phyloP scores from a whole-genome alignment of 2,113 vertebrate genomes.

The Bathybates hornii region DNA sequence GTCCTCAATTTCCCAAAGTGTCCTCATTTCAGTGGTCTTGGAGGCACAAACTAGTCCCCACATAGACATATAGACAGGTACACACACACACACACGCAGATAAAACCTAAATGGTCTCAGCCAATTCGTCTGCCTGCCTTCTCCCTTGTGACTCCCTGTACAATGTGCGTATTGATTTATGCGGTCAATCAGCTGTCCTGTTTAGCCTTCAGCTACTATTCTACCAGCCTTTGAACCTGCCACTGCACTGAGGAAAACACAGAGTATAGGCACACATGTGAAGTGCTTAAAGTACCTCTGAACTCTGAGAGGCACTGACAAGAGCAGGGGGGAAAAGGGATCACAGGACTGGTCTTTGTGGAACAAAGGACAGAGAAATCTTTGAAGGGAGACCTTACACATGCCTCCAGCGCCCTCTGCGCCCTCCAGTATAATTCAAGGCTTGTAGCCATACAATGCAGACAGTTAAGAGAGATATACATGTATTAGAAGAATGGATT shows the following conservation, averaged over 20 bases:
- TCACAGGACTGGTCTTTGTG: background rate
- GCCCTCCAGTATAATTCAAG: background rate
- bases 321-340: background rate
- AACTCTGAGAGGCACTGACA: background rate
- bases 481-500: background rate
- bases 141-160: conserved; percentile 30
- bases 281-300: background rate
- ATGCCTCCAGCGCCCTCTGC: background rate
- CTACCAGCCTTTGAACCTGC: background rate
- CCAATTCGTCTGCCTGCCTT: background rate
- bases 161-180: conserved; percentile 53
- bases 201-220: conserved; percentile 16
- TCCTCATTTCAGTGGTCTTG: background rate
- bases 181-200: conserved; percentile 25
- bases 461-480: background rate
- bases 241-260: background rate
- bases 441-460: background rate
- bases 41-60: background rate
- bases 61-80: background rate
- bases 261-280: background rate
- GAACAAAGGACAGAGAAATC: background rate
- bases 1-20: background rate
- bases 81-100: background rate
- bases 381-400: conserved; percentile 4
- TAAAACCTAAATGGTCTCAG: background rate